Evolutionary conservation across 2,888 invertebrate species (phyloP).

Genomic region (Antheraea yamamai): DNA sequence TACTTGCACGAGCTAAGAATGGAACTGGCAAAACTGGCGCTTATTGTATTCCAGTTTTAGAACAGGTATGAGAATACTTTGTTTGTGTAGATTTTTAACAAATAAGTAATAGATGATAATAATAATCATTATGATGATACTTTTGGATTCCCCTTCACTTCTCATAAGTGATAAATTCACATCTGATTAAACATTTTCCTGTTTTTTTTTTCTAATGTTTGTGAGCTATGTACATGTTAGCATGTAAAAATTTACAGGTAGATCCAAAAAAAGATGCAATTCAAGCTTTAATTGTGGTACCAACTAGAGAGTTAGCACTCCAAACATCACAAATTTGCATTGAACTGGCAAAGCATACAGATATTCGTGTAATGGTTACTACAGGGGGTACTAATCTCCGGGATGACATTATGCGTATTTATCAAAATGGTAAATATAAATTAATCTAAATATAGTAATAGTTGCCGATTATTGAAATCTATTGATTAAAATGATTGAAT

Average conservation of each 20-base stretch:
- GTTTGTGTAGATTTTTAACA: background rate
- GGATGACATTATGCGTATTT: conserved; percentile 99
- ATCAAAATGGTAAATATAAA: conserved; percentile 91
- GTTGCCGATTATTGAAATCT: conserved; percentile 18
- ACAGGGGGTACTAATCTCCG: conserved; percentile 98
- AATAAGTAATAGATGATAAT: background rate
- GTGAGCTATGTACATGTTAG: background rate
- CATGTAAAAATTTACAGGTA: conserved; percentile 68
- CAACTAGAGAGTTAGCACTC: conserved; percentile 98
- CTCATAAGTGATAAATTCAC: conserved; percentile 67
- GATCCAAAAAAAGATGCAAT: conserved; percentile 95
- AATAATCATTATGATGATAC: conserved; percentile 64
- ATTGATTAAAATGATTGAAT: conserved; percentile 12
- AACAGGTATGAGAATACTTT: conserved; percentile 82
- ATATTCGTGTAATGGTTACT: conserved; percentile 99
- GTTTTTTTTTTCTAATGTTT: background rate
- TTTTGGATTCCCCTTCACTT: conserved; percentile 81
- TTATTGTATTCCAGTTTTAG: conserved; percentile 98
- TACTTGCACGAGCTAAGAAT: conserved; percentile 99
- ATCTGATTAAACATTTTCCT: conserved; percentile 32
- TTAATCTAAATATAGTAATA: conserved; percentile 1
- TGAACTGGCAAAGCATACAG: conserved; percentile 98
- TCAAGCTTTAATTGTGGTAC: conserved; percentile 99
- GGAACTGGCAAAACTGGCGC: conserved; percentile 99
- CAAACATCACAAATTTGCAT: conserved; percentile 99